Evolutionary conservation across 37 sponge, comb jelly and placozoan species (phyloP), one percentile per base, ranked within the genome.

Genomic region (Lycopodina hypogea): DNA sequence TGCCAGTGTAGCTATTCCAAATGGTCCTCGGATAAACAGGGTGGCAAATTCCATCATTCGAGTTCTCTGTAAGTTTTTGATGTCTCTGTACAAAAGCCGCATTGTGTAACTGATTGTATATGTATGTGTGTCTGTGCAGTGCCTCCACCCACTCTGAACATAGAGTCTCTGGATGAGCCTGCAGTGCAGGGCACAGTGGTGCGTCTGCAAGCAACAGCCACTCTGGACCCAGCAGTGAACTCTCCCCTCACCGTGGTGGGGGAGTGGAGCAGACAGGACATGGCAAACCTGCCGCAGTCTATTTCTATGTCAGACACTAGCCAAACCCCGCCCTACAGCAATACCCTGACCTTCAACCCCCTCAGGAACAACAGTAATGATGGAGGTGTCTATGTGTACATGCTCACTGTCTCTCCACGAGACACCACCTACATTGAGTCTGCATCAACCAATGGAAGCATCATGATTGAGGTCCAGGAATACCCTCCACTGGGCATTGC

Each of bases 51-150:
- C 35, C 24, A 35, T 4, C 55, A 51, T 83, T 3, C 0, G n/a
- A 24, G 83, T 83, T 14, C 65, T 56, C 21, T 75, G 83, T 83
- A 14, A 83, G 83, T 57, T 3, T 12, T 7, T 35, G 22, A 22
- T 21, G 55, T 28, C 18, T 45, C 48, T 45, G 9, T 45, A 45
- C 48, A 45, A 45, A 45, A 45, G 48, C 48, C 9, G n/a, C n/a
- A n/a, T n/a, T 65, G 66, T 30, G 30, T 65, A 3, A 32, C 4
- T 65, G 42, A 38, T 1, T 37, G 42, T 42, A 24, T 29, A 7
- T 42, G 42, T 69, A 21, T 38, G 28, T 29, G n/a, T 60, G 28
- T 70, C 15, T 42, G 6, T 71, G 2, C 67, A 73, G 74, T 74
- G 23, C 66, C 82, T 0, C 19, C 55, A 34, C 82, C 75, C 19